phyloP scores from a whole-genome alignment of 2,797 vertebrate species.

The Zalophus californianus region DNA sequence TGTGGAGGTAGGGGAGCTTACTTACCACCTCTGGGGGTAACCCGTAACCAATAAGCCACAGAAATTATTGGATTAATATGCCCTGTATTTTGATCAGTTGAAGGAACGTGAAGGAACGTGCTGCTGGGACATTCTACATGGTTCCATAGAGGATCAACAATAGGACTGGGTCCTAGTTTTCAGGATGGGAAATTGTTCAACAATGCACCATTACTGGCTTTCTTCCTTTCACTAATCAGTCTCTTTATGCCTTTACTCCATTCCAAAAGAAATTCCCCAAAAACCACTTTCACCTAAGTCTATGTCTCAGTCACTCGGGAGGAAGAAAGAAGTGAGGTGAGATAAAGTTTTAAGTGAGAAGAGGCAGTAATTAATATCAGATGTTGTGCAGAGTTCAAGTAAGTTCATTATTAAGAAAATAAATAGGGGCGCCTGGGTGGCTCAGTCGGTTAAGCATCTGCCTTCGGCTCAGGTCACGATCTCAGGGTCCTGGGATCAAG shows the following conservation, averaged over 20 bases:
- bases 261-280: not conserved
- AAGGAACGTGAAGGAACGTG: not conserved
- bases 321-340: not conserved
- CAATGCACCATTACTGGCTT: not conserved
- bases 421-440: not conserved
- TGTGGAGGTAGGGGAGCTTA: accelerated
- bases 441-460: too few species aligned
- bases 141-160: not conserved
- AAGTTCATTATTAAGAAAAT: not conserved
- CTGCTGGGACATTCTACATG: not conserved
- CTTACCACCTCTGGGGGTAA: not conserved
- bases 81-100: not conserved
- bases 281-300: not conserved
- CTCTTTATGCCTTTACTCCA: not conserved
- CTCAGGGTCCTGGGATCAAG: too few species aligned
- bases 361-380: not conserved
- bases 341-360: not conserved
- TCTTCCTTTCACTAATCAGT: not conserved
- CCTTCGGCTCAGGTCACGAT: too few species aligned
- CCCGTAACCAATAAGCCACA: not conserved
- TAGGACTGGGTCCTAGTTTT: not conserved
- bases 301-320: not conserved
- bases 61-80: not conserved
- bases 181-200: not conserved
- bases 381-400: not conserved